A percentile compares a stretch with the other conserved stretches of the same genome.
phyloP scores from a whole-genome alignment of 2,888 invertebrate genomes.

The Dermolepida albohirtum region DNA sequence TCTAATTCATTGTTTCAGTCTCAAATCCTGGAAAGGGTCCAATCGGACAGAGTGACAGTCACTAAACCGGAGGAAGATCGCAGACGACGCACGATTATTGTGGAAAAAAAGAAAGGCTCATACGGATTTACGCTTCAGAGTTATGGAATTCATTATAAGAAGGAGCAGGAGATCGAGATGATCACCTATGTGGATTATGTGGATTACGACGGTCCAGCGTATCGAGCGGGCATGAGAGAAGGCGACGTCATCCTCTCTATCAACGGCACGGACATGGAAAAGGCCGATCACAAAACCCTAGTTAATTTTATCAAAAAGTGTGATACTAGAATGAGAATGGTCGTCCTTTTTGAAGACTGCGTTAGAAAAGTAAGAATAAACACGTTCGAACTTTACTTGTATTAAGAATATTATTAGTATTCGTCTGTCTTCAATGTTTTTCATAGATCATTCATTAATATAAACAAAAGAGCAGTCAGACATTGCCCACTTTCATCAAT shows the following conservation, averaged over 20 bases:
- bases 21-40: slow-evolving; percentile 77
- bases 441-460: no score
- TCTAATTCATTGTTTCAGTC: slow-evolving; percentile 63
- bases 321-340: slow-evolving; percentile 92
- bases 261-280: slow-evolving; percentile 95
- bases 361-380: slow-evolving; percentile 80
- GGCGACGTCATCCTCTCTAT: slow-evolving; percentile 97
- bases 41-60: slow-evolving; percentile 77
- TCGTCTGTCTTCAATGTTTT: no score
- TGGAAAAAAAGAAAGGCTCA: slow-evolving; percentile 89
- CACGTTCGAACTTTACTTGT: not conserved
- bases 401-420: no score
- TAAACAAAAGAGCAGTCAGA: no score
- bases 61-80: slow-evolving; percentile 88
- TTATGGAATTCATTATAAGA: slow-evolving; percentile 96
- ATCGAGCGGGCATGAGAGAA: slow-evolving; percentile 92
- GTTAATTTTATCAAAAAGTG: slow-evolving; percentile 93
- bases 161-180: slow-evolving; percentile 94
- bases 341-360: slow-evolving; percentile 96
- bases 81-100: slow-evolving; percentile 89
- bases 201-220: slow-evolving; percentile 92
- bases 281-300: slow-evolving; percentile 91
- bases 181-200: slow-evolving; percentile 98
- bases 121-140: slow-evolving; percentile 98
- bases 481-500: no score